phyloP scores from a whole-genome alignment of 2,113 vertebrate species.

The Pantherophis guttatus region DNA sequence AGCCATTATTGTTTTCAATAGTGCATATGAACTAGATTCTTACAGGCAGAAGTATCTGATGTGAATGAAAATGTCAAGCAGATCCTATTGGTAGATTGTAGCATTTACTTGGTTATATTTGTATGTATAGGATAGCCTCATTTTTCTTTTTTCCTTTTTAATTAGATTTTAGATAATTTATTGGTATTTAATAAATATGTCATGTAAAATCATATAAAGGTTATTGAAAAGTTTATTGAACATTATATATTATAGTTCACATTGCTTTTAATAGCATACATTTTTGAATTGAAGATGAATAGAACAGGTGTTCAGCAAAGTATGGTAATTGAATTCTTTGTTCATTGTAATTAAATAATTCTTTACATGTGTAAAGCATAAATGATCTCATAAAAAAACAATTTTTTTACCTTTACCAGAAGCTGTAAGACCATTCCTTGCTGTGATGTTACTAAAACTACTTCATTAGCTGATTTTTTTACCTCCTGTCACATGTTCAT shows the following conservation, averaged over 20 bases:
- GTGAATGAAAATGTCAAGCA: constrained; percentile 25
- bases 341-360: constrained; percentile 73
- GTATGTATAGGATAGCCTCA: constrained; percentile 31
- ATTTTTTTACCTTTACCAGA: constrained; percentile 48
- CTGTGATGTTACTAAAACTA: constrained; percentile 69
- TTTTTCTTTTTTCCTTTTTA: constrained; percentile 20
- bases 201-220: constrained; percentile 46
- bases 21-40: constrained; percentile 9
- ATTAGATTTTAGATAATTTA: background rate
- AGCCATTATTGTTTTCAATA: constrained; percentile 2
- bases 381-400: constrained; percentile 65
- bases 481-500: constrained; percentile 62
- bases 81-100: constrained; percentile 32
- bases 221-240: constrained; percentile 59
- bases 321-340: constrained; percentile 73
- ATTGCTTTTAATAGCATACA: constrained; percentile 71
- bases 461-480: constrained; percentile 63
- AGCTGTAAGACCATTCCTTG: constrained; percentile 61
- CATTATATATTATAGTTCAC: constrained; percentile 65
- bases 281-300: constrained; percentile 71
- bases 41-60: constrained; percentile 9
- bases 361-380: constrained; percentile 76
- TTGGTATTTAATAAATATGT: constrained; percentile 39
- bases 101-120: constrained; percentile 28
- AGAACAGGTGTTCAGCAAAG: constrained; percentile 75